A percentile compares a stretch with the other conserved stretches of the same genome.
Conservation (phyloP, 2,113 vertebrate genomes). For the Mormyrus iriodes region DNA sequence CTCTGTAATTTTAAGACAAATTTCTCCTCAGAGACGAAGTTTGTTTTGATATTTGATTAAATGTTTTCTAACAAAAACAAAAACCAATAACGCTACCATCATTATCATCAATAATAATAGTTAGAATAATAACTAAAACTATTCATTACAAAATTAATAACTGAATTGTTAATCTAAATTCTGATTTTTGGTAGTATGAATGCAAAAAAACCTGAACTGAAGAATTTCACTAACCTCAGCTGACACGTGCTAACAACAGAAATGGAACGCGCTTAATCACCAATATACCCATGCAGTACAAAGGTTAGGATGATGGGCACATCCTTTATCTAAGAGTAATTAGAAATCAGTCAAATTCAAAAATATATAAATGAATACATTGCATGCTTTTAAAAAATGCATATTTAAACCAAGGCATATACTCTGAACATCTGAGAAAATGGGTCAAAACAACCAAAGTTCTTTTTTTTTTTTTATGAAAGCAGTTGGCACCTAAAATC, state of each 20-base stretch:
- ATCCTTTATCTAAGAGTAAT: background rate
- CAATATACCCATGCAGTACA: background rate
- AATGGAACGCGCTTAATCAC: background rate
- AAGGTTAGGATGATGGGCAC: background rate
- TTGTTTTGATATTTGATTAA: background rate
- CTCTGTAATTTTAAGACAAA: background rate
- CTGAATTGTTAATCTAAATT: background rate
- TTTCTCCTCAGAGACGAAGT: background rate
- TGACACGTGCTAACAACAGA: background rate
- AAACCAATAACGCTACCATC: background rate
- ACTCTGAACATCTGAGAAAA: constrained; percentile 37
- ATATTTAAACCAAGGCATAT: constrained; percentile 33
- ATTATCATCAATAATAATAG: background rate
- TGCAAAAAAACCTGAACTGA: background rate
- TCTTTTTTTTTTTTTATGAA: constrained; percentile 50
- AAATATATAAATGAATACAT: background rate
- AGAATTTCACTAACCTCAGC: background rate
- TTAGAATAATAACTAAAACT: background rate
- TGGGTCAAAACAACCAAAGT: constrained; percentile 54
- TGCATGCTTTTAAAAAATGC: background rate
- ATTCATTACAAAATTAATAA: background rate
- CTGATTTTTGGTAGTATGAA: background rate
- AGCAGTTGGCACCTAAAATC: constrained; percentile 64
- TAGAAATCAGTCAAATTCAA: background rate
- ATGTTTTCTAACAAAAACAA: background rate